Conservation (phyloP, 1,140 invertebrate species). For the Aphis craccivora region DNA sequence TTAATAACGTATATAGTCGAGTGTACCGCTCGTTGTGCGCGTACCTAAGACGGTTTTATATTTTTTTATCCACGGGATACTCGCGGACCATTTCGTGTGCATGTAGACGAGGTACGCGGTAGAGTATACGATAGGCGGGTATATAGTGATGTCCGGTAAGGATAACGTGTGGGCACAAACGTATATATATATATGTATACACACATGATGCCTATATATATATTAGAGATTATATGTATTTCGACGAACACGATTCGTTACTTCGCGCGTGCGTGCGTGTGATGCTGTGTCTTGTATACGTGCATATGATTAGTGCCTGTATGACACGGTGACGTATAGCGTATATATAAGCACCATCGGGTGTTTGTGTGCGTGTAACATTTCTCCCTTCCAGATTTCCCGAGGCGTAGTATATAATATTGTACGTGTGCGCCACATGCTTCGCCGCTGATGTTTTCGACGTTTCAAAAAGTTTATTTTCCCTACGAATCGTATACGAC, state of each 20-base stretch:
- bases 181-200: neutral
- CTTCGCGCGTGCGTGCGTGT: neutral
- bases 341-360: neutral
- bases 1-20: conserved; percentile 26
- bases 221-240: neutral
- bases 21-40: neutral
- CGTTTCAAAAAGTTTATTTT: neutral
- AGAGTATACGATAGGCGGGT: neutral
- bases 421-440: neutral
- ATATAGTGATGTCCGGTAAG: neutral
- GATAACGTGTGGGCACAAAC: conserved; percentile 35
- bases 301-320: conserved; percentile 34
- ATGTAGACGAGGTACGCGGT: neutral
- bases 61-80: conserved; percentile 39
- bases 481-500: neutral
- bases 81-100: neutral
- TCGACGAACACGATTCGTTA: conserved; percentile 41
- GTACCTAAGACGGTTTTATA: neutral
- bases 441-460: neutral
- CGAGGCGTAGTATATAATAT: neutral
- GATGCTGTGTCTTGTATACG: neutral
- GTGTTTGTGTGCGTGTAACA: neutral
- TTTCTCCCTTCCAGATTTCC: too few relatives aligned
- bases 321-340: conserved; percentile 22
- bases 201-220: neutral